Conservation (phyloP, 2,797 vertebrate genomes). For the Microhierax caerulescens region DNA sequence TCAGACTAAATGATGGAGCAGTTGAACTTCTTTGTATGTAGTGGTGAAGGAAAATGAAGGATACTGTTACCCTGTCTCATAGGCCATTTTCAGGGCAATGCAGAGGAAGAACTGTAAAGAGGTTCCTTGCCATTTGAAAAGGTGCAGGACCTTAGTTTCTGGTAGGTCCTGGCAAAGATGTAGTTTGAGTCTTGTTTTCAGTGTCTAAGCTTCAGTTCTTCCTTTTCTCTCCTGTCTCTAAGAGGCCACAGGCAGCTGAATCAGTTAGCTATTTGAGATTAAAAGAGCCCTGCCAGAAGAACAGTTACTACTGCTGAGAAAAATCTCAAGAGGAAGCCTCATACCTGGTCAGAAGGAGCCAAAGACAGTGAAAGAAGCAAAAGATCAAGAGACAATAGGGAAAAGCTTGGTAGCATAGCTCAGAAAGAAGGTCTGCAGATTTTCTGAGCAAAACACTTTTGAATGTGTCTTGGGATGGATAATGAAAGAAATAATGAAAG, state of each 20-base stretch:
- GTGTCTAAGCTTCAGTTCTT: neutral
- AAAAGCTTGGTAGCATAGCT: rapidly evolving
- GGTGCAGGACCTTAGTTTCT: neutral
- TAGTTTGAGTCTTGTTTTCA: neutral
- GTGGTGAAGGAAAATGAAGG: neutral
- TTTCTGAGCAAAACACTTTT: neutral
- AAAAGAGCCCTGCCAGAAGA: neutral
- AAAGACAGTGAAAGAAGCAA: neutral
- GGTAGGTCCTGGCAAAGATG: neutral
- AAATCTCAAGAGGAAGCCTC: neutral
- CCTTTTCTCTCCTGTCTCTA: neutral
- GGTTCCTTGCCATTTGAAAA: neutral
- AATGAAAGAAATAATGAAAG: neutral
- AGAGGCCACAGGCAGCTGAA: neutral
- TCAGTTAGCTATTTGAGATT: neutral
- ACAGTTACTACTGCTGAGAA: neutral
- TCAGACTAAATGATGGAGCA: neutral
- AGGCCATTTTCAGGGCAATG: too few species aligned
- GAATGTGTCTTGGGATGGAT: neutral
- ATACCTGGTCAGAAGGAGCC: neutral
- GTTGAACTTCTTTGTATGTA: neutral
- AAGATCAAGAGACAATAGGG: neutral
- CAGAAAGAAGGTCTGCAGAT: neutral
- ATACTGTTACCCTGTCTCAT: neutral
- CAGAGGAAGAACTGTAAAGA: neutral